Base-by-base conservation (phyloP, 2,888 invertebrate species). In the Mimas tiliae region DNA sequence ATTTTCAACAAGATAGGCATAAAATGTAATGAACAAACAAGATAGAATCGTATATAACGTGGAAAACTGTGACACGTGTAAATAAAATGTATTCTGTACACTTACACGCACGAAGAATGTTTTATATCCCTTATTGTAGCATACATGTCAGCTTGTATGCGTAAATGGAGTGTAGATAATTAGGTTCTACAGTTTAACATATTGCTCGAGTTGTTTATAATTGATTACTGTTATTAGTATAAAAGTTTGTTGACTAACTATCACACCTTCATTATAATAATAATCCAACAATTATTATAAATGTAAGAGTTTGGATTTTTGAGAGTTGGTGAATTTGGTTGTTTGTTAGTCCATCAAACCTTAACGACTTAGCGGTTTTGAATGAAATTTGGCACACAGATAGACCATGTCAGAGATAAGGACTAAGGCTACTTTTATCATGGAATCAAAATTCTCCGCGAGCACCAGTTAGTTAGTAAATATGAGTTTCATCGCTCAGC, bases 21-120 rank as follows among this genome's bases (percentile, higher is more conserved):
- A 58, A 58, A 58, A 58, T 58, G 58, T 58, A 42, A 58, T 58
- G 58, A 58, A 42, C 58, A 58, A 58, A 58, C 58, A 58, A 42
- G 38, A 58, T 42, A 19, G 38, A 16, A 42, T 38, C 58, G 19
- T 58, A 58, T 42, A 58, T 58, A 58, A 58, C 4, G 42, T 38
- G 42, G 58, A 42, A 58, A 55, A 58, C 42, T 42, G 42, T 58
- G 58, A 58, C 42, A 58, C 42, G 58, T 58, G 58, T 42, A 58
- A 53, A 58, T 58, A 58, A 42, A 58, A 58, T 58, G 58, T 58
- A 42, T 38, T 58, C 27, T 11, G 58, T 58, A 58, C 42, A 58
- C 58, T 58, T 42, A 42, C 38, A 58, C 42, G 16, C 55, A 19
- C 1, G 19, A 19, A 9, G 12, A 21, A 12, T 58, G 14, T 52